A percentile compares a stretch with the other conserved stretches of the same genome.
Conservation (phyloP, 2,888 invertebrate genomes). For the Buathra laborator region DNA sequence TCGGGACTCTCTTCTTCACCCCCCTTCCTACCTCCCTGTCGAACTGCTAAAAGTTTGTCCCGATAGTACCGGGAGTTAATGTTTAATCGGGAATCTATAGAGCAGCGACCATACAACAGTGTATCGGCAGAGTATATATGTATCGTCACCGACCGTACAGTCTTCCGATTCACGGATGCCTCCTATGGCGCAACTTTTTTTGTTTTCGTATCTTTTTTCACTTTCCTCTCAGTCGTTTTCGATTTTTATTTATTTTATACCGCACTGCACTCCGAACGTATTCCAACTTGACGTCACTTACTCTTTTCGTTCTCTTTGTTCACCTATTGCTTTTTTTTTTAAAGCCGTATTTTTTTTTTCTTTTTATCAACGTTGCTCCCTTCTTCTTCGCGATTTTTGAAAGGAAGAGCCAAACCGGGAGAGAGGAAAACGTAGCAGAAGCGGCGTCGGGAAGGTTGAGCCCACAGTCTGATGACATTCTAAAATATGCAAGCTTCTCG, state of each 20-base stretch:
- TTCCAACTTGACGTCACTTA: not conserved
- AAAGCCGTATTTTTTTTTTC: not conserved
- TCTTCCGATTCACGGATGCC: not conserved
- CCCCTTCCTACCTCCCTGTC: not conserved
- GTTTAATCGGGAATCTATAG: conserved; percentile 35
- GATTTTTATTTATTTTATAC: not conserved
- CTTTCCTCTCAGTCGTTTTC: not conserved
- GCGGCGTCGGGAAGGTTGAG: conserved; percentile 61
- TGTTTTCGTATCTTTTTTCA: not conserved
- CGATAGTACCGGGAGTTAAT: conserved; percentile 1
- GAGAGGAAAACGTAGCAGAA: conserved; percentile 11
- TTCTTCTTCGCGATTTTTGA: not conserved
- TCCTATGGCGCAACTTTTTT: not conserved
- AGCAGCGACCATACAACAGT: not conserved
- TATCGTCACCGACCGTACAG: not conserved
- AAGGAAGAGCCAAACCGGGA: conserved; percentile 9
- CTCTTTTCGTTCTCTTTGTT: not conserved
- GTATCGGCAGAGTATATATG: not conserved
- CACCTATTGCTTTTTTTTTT: not conserved
- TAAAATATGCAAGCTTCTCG: conserved; percentile 77
- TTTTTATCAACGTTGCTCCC: not conserved
- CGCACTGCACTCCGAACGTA: not conserved
- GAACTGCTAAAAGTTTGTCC: conserved; percentile 14
- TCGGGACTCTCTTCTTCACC: not conserved
- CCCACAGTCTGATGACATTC: conserved; percentile 76